Conservation (phyloP, 23 tunicate species). For the Botrylloides violaceus region DNA sequence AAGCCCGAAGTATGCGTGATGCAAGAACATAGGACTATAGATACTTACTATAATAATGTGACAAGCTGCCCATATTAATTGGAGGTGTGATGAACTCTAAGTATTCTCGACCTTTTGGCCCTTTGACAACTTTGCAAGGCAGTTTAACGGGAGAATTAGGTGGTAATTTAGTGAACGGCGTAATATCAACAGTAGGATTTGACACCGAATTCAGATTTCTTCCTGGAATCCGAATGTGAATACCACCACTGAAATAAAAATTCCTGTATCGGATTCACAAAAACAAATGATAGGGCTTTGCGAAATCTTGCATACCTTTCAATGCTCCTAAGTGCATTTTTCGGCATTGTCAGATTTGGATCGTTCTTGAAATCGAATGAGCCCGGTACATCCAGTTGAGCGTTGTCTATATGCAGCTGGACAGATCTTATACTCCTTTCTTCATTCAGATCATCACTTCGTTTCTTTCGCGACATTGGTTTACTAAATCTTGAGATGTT, state of each 20-base stretch:
- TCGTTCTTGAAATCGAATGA: neutral
- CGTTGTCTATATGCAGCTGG: neutral
- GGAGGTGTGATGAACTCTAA: constrained; percentile 5
- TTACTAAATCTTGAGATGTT: neutral
- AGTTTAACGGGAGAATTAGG: neutral
- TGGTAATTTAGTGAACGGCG: neutral
- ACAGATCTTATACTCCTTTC: neutral
- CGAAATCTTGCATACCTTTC: neutral
- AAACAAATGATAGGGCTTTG: too few species aligned
- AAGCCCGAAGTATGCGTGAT: too few species aligned
- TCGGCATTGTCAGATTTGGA: neutral
- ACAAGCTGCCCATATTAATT: too few species aligned
- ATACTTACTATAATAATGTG: too few species aligned
- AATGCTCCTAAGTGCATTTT: neutral
- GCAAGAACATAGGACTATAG: too few species aligned
- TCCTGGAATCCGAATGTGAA: constrained; percentile 14
- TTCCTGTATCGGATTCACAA: neutral
- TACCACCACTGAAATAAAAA: constrained; percentile 48
- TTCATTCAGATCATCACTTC: neutral
- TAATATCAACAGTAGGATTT: constrained; percentile 21
- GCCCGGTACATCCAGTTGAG: neutral
- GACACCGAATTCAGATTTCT: constrained; percentile 33
- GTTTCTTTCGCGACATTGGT: neutral
- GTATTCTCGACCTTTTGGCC: neutral
- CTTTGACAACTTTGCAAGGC: constrained; percentile 1